Percentiles rank a stretch among this genome's conserved stretches.
phyloP scores from a whole-genome alignment of 2,888 invertebrate genomes.

The Germaria angustata region DNA sequence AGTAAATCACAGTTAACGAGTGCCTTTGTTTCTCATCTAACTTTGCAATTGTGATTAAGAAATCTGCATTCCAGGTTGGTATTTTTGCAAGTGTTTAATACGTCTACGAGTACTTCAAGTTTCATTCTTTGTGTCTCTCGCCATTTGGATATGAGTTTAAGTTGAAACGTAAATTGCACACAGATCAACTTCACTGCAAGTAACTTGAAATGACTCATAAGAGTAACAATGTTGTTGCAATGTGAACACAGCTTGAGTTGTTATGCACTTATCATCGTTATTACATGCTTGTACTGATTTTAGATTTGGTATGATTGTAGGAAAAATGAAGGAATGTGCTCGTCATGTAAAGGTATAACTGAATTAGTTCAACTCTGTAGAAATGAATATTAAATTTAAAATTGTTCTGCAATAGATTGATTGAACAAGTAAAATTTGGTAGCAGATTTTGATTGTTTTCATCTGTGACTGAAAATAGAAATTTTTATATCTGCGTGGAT shows the following conservation, averaged over 20 bases:
- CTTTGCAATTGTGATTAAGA: background rate
- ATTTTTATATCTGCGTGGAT: too few species aligned
- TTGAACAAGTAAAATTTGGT: too few species aligned
- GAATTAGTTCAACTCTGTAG: background rate
- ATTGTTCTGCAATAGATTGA: too few species aligned
- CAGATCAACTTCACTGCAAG: slow-evolving; percentile 1
- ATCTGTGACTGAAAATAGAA: too few species aligned
- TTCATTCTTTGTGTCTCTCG: background rate
- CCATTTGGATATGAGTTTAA: background rate
- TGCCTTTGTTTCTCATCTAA: background rate
- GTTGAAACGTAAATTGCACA: background rate
- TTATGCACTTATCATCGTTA: background rate
- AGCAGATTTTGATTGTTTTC: too few species aligned
- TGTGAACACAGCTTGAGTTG: background rate
- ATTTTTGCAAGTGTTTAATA: background rate
- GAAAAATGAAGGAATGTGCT: background rate
- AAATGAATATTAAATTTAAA: too few species aligned
- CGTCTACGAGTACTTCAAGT: background rate
- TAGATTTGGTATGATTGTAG: background rate
- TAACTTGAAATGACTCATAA: slow-evolving; percentile 27
- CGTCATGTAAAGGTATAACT: background rate
- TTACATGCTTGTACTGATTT: background rate
- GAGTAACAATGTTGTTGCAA: background rate
- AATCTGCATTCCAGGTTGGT: background rate
- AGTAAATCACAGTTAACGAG: slow-evolving; percentile 25